Base-by-base conservation (phyloP, 2,888 invertebrate genomes). In the Lingula anatina region DNA sequence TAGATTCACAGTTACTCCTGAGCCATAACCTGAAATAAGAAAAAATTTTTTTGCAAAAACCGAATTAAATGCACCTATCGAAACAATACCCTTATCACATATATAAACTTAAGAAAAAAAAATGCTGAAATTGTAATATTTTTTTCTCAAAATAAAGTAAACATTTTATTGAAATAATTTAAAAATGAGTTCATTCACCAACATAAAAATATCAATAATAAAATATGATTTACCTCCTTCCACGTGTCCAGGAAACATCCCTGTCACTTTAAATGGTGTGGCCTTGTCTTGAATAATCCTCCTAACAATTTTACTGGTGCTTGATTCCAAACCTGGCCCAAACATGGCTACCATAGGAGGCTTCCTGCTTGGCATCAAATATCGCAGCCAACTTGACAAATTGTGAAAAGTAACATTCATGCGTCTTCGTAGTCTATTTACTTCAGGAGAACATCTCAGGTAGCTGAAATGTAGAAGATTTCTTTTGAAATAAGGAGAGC, bases 231-330 rank as follows among this genome's bases (percentile, higher is more conserved):
- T n/a, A n/a, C n/a, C 50, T 68, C 70, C 70, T 56, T 64, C 65
- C 66, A 66, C 68, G 44, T 62, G 60, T 44, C 70, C 70, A 37
- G 70, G 68, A 41, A 68, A 62, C 56, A 68, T 55, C n/a, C 60
- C 64, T 15, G 57, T 52, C 38, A 54, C 54, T 35, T 59, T 48
- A 50, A 66, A 65, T 5, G 39, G 28, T 9, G 48, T 37, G 39
- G 55, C 59, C 4, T 63, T 51, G 18, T 61, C 61, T 39, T 64
- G 57, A 36, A 70, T 54, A 46, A 70, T 65, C 40, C 55, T 57
- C 28, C 59, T 48, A 9, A 68, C 65, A 27, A 70, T 50, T 23
- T 52, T 52, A 49, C 65, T 67, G 18, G 70, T 70, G 23, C 51
- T 54, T 2, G 63, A 56, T 47, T 70, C 70, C 21, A 70, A 50